Evolutionary conservation across 2,113 vertebrate species (phyloP).

Genomic region (Buteo buteo): DNA sequence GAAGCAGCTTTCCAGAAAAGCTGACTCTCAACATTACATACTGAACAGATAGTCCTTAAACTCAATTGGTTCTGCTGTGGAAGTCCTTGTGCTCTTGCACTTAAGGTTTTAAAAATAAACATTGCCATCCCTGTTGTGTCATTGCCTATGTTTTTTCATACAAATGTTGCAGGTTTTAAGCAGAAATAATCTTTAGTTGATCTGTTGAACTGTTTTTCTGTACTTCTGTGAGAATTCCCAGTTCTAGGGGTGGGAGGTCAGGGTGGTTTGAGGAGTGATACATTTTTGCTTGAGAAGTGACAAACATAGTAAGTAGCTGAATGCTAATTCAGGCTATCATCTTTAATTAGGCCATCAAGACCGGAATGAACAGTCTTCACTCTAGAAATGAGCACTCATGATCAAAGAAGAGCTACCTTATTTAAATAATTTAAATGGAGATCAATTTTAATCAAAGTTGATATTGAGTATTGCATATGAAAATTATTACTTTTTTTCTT

Average conservation of each 20-base stretch:
- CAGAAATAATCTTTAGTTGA: not conserved
- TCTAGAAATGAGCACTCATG: conserved; percentile 27
- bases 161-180: not conserved
- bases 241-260: not conserved
- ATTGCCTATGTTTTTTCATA: not conserved
- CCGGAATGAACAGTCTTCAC: conserved; percentile 7
- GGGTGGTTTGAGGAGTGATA: not conserved
- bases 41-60: not conserved
- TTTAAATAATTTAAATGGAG: conserved; percentile 60
- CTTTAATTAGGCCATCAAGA: conserved; percentile 46
- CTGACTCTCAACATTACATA: not conserved
- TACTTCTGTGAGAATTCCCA: not conserved
- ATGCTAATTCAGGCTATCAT: conserved; percentile 35
- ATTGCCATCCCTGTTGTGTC: not conserved
- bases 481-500: not conserved
- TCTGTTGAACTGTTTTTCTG: not conserved
- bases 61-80: not conserved
- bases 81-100: not conserved
- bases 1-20: not conserved
- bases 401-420: conserved; percentile 45
- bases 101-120: not conserved
- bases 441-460: conserved; percentile 61
- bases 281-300: not conserved
- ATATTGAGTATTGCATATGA: conserved; percentile 41
- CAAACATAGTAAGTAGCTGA: conserved; percentile 1